Evolutionary conservation across 2,797 vertebrate species (phyloP).

Genomic region (Pangasius larnaudii): DNA sequence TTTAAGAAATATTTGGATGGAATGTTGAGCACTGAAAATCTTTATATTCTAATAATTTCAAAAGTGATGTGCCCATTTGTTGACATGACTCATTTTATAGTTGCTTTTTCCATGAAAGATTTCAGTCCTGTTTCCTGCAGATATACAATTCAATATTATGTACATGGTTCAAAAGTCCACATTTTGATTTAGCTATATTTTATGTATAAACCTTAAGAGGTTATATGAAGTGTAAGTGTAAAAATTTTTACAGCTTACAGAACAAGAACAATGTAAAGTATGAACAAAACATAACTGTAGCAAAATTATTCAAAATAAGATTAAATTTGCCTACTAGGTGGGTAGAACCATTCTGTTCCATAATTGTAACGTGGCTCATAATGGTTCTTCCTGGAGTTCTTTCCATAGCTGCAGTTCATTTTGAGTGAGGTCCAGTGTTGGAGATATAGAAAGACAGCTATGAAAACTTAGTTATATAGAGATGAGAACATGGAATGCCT

Average conservation of each 20-base stretch:
- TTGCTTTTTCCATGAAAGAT: neutral
- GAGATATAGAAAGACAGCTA: too few species aligned
- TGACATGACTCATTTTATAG: neutral
- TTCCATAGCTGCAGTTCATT: neutral
- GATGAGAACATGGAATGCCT: neutral
- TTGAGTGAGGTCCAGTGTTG: neutral
- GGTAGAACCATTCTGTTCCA: neutral
- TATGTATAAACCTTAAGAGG: too few species aligned
- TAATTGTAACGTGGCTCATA: neutral
- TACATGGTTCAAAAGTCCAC: neutral
- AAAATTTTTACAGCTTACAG: too few species aligned
- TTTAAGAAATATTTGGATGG: neutral
- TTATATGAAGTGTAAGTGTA: neutral
- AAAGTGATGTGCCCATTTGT: neutral
- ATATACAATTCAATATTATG: neutral
- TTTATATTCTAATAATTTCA: neutral
- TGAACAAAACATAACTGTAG: neutral
- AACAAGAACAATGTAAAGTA: neutral
- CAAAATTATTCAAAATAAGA: neutral
- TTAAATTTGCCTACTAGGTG: neutral
- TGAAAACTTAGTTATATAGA: neutral
- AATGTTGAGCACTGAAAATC: neutral
- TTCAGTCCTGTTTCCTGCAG: neutral
- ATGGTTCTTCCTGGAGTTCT: neutral
- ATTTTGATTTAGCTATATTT: neutral